Conservation (phyloP, 2,113 vertebrate species). For the Seriola rivoliana region DNA sequence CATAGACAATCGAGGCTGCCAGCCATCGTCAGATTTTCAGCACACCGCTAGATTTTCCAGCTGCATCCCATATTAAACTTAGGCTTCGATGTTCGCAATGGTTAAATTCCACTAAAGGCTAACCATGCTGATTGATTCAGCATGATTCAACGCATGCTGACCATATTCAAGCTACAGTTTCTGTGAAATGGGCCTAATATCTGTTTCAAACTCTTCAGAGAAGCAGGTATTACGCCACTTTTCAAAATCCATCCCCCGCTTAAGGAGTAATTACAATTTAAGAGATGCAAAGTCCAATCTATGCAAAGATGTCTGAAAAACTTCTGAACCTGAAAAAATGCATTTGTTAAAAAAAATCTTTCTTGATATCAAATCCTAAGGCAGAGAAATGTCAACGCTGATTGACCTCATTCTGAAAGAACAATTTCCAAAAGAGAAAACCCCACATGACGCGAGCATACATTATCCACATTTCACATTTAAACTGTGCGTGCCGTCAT, state of each 20-base stretch:
- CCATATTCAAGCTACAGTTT: conserved; percentile 65
- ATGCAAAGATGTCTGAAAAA: conserved; percentile 40
- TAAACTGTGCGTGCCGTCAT: conserved; percentile 59
- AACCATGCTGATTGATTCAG: conserved; percentile 81
- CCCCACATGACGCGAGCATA: background rate
- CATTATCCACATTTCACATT: conserved; percentile 66
- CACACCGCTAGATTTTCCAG: conserved; percentile 72
- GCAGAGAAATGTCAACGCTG: conserved; percentile 23
- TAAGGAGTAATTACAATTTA: conserved; percentile 72
- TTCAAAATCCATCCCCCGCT: conserved; percentile 55
- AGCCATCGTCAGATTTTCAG: conserved; percentile 74
- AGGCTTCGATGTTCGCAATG: conserved; percentile 68
- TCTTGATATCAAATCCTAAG: conserved; percentile 30
- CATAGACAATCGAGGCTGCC: conserved; percentile 69
- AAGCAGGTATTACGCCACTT: conserved; percentile 75
- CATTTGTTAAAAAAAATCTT: conserved; percentile 3
- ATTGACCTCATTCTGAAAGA: conserved; percentile 41
- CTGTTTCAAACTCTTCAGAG: conserved; percentile 73
- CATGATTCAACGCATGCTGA: conserved; percentile 81
- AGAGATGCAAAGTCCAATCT: conserved; percentile 51
- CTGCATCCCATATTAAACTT: conserved; percentile 76
- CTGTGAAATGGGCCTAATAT: conserved; percentile 70
- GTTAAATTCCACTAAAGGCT: conserved; percentile 78
- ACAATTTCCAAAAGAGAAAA: conserved; percentile 28
- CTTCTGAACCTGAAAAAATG: conserved; percentile 36